Evolutionary conservation across 2,797 vertebrate species (phyloP), one percentile per base, ranked within the genome.

Genomic region (Diglossa cyanea): DNA sequence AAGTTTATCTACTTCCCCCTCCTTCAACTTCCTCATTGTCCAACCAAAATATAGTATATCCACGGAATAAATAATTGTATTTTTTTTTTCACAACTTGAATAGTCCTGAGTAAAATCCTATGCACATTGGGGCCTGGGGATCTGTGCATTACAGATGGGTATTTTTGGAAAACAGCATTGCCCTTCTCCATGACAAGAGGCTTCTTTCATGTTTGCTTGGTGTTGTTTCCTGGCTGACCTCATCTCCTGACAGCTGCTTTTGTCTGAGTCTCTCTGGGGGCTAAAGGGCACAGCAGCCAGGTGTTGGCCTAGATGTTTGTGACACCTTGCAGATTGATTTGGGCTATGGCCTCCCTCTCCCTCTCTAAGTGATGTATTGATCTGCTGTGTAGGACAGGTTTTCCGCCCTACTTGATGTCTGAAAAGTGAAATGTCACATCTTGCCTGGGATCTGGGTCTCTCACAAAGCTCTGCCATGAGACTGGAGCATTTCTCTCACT

Each of bases 261-360:
- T 3, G 15, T 33, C 37, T 10, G 30, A 16, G 79, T 40, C 76
- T 81, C 77, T 75, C 90, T 6, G 48, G 70, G 66, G 87, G 86
- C 86, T 31, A 42, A 82, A 95, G 95, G 90, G 58, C 55, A 17
- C 51, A 6, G 54, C 13, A 47, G 73, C 58, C 66, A 62, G 62
- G 58, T 37, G 66, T 33, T 26, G 93, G 51, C 84, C 88, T 30
- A 33, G 83, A 82, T 87, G 86, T 89, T 93, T 28, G 77, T 2
- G 24, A 70, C 86, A 78, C 88, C 58, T 79, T 11, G 58, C 33
- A 17, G 86, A 85, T 67, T 93, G 95, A 82, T 93, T 78, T 39
- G 80, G 77, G 86, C 48, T 63, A 0, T 15, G 45, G 47, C 62
- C 86, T 51, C 62, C 47, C 67, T 73, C 61, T 42, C 71, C 48